Evolutionary conservation across 2,113 vertebrate species (phyloP).

Genomic region (Onychorhynchus coronatus): DNA sequence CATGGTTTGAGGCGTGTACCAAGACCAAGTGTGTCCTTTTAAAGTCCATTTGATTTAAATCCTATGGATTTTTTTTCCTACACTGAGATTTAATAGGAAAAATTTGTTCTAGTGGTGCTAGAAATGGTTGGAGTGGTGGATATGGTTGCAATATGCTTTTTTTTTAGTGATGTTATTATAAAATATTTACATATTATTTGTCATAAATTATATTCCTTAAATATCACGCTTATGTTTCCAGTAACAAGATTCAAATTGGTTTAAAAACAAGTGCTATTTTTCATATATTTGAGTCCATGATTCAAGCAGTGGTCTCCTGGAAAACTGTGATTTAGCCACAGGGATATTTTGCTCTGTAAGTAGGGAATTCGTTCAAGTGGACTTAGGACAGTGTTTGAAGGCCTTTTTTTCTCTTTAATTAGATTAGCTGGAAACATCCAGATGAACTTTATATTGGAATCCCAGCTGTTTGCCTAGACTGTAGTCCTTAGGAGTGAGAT

Average conservation of each 20-base stretch:
- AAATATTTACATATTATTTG: background rate
- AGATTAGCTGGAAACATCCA: background rate
- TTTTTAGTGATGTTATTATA: background rate
- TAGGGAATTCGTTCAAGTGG: background rate
- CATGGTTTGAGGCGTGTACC: background rate
- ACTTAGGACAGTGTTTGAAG: background rate
- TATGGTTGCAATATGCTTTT: background rate
- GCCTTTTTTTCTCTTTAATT: background rate
- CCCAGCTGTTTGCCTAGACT: background rate
- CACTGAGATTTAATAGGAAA: background rate
- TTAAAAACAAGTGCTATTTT: background rate
- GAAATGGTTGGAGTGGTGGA: background rate
- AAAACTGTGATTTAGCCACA: background rate
- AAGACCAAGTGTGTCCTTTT: background rate
- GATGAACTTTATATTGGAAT: background rate
- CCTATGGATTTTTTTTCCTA: background rate
- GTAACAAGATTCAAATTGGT: background rate
- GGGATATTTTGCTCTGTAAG: background rate
- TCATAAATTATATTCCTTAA: background rate
- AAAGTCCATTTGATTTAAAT: background rate
- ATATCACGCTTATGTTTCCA: background rate
- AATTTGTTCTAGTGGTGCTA: background rate
- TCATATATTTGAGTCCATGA: background rate
- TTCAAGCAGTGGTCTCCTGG: background rate
- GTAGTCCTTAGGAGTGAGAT: background rate